A percentile compares a stretch with the other conserved stretches of the same genome.
phyloP scores from a whole-genome alignment of 92 coral and sea anemone genomes.

The Epizoanthus stellaris region DNA sequence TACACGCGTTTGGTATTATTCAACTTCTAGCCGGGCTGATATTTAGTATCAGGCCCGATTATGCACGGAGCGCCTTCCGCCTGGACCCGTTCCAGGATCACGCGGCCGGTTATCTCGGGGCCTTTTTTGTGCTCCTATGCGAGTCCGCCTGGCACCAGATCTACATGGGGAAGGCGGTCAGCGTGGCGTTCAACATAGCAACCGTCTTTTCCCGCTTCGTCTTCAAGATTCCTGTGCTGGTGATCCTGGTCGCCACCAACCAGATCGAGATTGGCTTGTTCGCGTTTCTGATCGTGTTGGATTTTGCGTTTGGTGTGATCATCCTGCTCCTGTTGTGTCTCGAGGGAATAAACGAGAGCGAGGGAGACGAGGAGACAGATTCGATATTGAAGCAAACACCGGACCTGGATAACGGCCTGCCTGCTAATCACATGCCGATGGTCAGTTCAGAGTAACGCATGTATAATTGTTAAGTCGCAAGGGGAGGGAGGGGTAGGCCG shows the following conservation, averaged over 20 bases:
- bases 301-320: conserved; percentile 19
- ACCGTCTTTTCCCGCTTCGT: conserved; percentile 23
- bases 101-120: conserved; percentile 43
- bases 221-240: conserved; percentile 35
- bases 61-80: background rate
- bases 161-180: conserved; percentile 41
- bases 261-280: conserved; percentile 31
- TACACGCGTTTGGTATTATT: conserved; percentile 40
- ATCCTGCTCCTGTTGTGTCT: conserved; percentile 26
- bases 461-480: too few species aligned
- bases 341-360: conserved; percentile 3
- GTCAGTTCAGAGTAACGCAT: too few species aligned
- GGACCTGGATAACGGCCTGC: too few species aligned
- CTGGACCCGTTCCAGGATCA: conserved; percentile 37
- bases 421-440: too few species aligned
- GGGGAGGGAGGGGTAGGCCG: too few species aligned
- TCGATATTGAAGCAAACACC: too few species aligned
- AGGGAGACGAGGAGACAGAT: background rate
- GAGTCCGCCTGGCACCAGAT: conserved; percentile 55
- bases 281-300: conserved; percentile 18
- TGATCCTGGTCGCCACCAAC: conserved; percentile 23
- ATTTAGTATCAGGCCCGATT: conserved; percentile 25
- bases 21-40: conserved; percentile 19
- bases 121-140: conserved; percentile 27
- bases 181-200: conserved; percentile 33